These are phyloP conservation scores for Siniperca scherzeri DNA, from an alignment of 2,797 vertebrate species.

Conservation along the genomic window DNA sequence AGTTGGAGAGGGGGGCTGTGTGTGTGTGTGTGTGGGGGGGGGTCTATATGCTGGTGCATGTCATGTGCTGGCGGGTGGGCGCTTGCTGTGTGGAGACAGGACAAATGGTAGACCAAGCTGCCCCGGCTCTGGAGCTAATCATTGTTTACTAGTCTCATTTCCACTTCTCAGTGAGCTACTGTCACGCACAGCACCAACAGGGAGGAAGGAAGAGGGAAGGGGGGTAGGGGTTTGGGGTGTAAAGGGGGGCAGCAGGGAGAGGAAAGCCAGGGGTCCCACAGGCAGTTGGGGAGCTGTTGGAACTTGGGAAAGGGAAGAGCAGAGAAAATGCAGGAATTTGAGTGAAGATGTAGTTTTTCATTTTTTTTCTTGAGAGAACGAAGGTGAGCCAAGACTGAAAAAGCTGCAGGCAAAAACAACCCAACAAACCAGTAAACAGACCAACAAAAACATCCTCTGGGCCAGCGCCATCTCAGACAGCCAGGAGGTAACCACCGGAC, in stretches of 20 bases:
- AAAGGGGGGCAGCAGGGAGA: constrained; percentile 35
- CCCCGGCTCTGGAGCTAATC: constrained; percentile 89
- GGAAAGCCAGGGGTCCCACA: constrained; percentile 75
- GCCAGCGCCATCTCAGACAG: constrained; percentile 49
- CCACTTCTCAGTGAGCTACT: constrained; percentile 91
- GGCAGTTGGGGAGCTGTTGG: constrained; percentile 74
- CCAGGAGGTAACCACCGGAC: constrained; percentile 72
- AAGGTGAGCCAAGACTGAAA: constrained; percentile 51
- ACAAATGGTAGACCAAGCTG: constrained; percentile 81
- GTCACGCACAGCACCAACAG: constrained; percentile 87
- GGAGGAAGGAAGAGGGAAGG: constrained; percentile 72
- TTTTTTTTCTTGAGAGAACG: constrained; percentile 27
- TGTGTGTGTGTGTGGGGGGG: neutral
- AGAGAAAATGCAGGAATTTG: constrained; percentile 45
- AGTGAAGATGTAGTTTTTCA: constrained; percentile 21
- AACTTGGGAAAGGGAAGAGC: constrained; percentile 64
- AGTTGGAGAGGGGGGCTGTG: constrained; percentile 1
- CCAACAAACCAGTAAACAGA: constrained; percentile 67
- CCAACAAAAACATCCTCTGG: constrained; percentile 72
- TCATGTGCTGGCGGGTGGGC: constrained; percentile 77
- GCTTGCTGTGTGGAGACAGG: constrained; percentile 73
- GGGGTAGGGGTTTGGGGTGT: constrained; percentile 18
- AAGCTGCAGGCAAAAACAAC: constrained; percentile 60
- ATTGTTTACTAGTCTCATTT: constrained; percentile 91
- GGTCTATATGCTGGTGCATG: constrained; percentile 69